Percentiles rank a stretch among this genome's conserved stretches.
These are phyloP conservation scores for Lissonota sp. DNA, from an alignment of 2,888 invertebrate genomes.

Conservation along the genomic window DNA sequence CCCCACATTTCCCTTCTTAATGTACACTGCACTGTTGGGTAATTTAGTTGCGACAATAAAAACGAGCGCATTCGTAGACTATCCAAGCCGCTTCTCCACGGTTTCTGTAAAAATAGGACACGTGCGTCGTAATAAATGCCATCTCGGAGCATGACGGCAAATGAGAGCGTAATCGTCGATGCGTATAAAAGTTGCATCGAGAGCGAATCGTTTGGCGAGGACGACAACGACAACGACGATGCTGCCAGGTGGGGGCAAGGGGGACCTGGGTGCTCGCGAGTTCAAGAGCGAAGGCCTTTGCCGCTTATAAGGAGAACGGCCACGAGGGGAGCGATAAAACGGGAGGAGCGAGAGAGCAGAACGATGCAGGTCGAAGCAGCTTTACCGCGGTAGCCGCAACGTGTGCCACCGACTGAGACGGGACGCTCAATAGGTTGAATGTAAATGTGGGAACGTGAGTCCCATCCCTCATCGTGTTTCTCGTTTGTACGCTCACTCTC, in stretches of 20 bases:
- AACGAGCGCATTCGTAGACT: not conserved
- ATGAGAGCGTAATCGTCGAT: constrained; percentile 56
- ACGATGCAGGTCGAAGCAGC: constrained; percentile 24
- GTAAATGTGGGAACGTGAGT: constrained; percentile 81
- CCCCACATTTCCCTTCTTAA: too few species aligned
- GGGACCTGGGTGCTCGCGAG: constrained; percentile 66
- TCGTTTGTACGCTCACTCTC: constrained; percentile 66
- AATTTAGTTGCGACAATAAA: not conserved
- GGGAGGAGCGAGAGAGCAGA: constrained; percentile 54
- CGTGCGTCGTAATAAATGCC: too few species aligned
- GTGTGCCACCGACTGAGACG: constrained; percentile 62
- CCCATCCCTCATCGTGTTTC: constrained; percentile 75
- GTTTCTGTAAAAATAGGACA: too few species aligned
- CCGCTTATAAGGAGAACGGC: constrained; percentile 68
- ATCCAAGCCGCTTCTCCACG: too few species aligned
- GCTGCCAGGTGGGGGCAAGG: constrained; percentile 7
- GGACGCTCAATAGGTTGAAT: constrained; percentile 81
- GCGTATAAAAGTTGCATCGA: constrained; percentile 78
- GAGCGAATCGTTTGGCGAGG: constrained; percentile 75
- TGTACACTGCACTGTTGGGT: too few species aligned
- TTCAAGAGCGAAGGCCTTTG: constrained; percentile 81
- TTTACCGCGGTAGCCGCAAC: constrained; percentile 37
- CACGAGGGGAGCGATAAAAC: constrained; percentile 50
- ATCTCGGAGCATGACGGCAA: constrained; percentile 44
- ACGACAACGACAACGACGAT: constrained; percentile 27